Base-by-base conservation (phyloP, 2,113 vertebrate genomes). In the Aptenodytes patagonicus region DNA sequence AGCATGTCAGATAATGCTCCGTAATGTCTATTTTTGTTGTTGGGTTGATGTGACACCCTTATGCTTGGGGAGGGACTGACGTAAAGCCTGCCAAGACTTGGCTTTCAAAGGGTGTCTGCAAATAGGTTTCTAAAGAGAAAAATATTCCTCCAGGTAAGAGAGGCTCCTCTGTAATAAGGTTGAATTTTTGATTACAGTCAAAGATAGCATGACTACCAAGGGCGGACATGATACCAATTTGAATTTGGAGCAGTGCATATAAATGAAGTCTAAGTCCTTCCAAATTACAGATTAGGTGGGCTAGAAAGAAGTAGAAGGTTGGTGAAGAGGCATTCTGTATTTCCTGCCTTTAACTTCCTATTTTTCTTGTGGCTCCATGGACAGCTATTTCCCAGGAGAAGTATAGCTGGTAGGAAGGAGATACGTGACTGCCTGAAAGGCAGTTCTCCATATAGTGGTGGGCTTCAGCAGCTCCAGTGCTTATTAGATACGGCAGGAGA, bases 21-120 rank as follows among this genome's bases (percentile, higher is more conserved):
- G 0, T 11, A 60, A 25, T 1, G 0, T 42, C 79, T 61, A 3
- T 8, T 21, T 79, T 36, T 32, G 58, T 31, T n/a, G 17, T 32
- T 68, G 54, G 36, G 66, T 19, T 57, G 54, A 10, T 38, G 68
- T 21, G 76, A 65, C 42, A 13, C 76, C 26, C 32, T 8, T 3
- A 1, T 16, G 18, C n/a, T 38, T 22, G 38, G 38, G 42, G 32
- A 55, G n/a, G 46, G 44, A 13, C 42, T 29, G 31, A 17, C 0
- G 2, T 17, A 5, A 31, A 38, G 57, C 34, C 29, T n/a, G 38
- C 38, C 52, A 19, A 11, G 49, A 9, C 34, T 65, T 13, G 51
- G 87, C 82, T 81, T 49, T 38, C 87, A 57, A 8, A 80, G 42
- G 49, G 47, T n/a, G 44, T 32, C 76, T 54, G 77, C 49, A 38